Conservation (phyloP, 2,113 vertebrate genomes). For the Cariama cristata region DNA sequence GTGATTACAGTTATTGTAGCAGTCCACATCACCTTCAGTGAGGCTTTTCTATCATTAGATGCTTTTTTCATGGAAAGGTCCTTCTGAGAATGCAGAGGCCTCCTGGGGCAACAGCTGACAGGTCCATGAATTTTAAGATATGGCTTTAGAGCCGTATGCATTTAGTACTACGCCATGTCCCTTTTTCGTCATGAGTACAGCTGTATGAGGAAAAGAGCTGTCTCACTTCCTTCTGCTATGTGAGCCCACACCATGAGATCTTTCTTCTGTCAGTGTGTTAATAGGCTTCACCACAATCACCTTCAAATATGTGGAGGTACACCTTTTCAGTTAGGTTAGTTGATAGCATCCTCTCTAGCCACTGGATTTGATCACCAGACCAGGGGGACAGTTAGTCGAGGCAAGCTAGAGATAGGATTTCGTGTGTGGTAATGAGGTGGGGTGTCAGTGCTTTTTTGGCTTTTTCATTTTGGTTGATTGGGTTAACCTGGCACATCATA, state of each 20-base stretch:
- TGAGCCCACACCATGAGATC: fast-evolving
- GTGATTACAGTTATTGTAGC: background rate
- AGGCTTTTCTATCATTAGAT: background rate
- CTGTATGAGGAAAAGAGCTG: background rate
- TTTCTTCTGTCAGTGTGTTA: background rate
- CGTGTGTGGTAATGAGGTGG: background rate
- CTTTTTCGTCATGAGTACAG: background rate
- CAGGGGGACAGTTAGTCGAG: background rate
- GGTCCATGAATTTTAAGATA: background rate
- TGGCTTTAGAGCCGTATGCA: background rate
- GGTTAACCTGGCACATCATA: background rate
- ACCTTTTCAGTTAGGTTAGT: background rate
- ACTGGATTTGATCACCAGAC: background rate
- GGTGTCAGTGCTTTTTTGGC: background rate
- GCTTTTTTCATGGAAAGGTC: background rate
- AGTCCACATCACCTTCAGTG: background rate
- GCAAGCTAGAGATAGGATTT: background rate
- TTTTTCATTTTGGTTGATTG: background rate
- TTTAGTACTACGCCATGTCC: background rate
- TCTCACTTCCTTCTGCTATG: background rate
- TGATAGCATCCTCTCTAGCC: background rate
- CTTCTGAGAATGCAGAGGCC: background rate
- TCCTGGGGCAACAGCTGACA: background rate
- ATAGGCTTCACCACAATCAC: background rate
- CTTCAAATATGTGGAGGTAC: background rate